Percentiles rank a stretch among this genome's conserved stretches.
Evolutionary conservation across 2,113 vertebrate genomes (phyloP).

Genomic region (Albula glossodonta): DNA sequence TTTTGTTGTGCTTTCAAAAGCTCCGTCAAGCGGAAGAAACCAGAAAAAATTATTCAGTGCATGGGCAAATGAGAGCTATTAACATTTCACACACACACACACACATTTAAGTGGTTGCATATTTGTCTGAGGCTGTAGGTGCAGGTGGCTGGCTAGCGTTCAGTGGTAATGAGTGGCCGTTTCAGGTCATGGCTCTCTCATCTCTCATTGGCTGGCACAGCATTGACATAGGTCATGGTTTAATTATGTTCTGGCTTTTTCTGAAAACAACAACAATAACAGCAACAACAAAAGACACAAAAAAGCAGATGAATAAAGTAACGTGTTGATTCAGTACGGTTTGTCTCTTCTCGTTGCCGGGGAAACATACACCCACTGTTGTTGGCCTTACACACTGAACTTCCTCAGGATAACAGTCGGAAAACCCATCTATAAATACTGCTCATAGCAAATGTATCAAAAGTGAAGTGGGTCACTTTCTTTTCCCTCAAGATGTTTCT

Average conservation of each 20-base stretch:
- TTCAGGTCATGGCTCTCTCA: neutral
- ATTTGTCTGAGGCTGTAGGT: neutral
- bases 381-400: neutral
- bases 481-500: neutral
- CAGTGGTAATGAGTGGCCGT: neutral
- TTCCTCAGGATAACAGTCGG: neutral
- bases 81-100: no score
- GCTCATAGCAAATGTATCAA: no score
- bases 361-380: neutral
- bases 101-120: no score
- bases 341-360: slow-evolving; percentile 5
- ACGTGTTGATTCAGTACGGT: no score
- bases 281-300: neutral
- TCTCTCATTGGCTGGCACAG: neutral
- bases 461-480: neutral
- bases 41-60: no score
- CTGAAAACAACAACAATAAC: slow-evolving; percentile 9
- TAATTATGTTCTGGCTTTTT: slow-evolving; percentile 13
- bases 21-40: no score
- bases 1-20: neutral
- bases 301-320: neutral
- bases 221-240: neutral
- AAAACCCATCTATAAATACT: neutral
- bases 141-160: neutral
- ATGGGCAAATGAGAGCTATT: no score